Evolutionary conservation across 2,888 invertebrate species (phyloP), one percentile per base, ranked within the genome.

Genomic region (Drosophila mercatorum): DNA sequence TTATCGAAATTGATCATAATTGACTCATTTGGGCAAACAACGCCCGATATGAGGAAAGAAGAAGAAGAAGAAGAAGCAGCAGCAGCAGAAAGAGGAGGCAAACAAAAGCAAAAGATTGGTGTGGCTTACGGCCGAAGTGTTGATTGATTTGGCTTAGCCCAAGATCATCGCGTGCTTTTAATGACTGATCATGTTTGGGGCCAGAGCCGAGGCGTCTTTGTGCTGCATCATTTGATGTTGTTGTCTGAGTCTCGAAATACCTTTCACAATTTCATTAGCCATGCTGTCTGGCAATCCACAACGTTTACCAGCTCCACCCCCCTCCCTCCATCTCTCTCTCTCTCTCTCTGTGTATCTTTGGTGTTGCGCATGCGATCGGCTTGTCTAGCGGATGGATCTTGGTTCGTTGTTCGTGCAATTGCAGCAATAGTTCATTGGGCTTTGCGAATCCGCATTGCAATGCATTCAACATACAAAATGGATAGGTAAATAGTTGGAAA

Each of bases 391-490:
- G 52, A 65, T 65, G 66, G 52, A 62, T 78, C 65, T 36, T 68
- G 58, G 38, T 44, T 46, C 28, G 66, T 49, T 58, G 73, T 73
- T 75, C 76, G 73, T 76, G 79, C 85, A 84, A 75, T 70, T 72
- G 72, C 81, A 87, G 64, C 88, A 85, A 82, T 89, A 86, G 89
- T 86, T 89, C 89, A 89, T 84, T 86, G 88, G 86, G 89, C 85
- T 85, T 74, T 88, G 88, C 86, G 87, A 86, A 88, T 87, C 87
- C 87, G 90, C 90, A 83, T 83, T 89, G 83, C 88, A 77, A 77
- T 79, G 83, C 75, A 80, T 47, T 58, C 81, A 59, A 52, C 51
- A 56, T 44, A 64, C 53, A 44, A 53, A 72, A 72, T 53, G 51
- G 74, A 52, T 51, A 52, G 59, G 47, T 59, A 53, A 57, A 58